Conservation (phyloP, 2,113 vertebrate species). For the Halichoeres trimaculatus region DNA sequence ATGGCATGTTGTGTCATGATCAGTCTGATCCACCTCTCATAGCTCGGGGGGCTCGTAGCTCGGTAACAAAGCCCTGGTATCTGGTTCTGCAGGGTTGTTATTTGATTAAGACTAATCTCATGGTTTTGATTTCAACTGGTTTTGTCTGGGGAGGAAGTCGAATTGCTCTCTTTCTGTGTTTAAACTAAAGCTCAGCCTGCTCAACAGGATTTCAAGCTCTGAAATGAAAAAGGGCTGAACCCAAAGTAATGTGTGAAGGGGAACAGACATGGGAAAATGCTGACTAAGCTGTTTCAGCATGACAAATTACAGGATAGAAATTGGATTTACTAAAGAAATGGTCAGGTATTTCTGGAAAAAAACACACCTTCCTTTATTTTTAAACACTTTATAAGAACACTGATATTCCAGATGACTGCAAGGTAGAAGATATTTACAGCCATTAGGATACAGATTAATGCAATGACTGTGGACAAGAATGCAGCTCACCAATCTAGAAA, state of each 20-base stretch:
- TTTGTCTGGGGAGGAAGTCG: constrained; percentile 62
- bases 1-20: constrained; percentile 72
- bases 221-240: constrained; percentile 50
- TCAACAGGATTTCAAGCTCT: constrained; percentile 67
- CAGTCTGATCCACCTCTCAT: constrained; percentile 54
- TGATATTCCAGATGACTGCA: neutral
- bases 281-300: constrained; percentile 19
- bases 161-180: constrained; percentile 51
- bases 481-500: no score
- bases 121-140: constrained; percentile 73
- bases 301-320: constrained; percentile 3
- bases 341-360: constrained; percentile 5
- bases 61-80: constrained; percentile 66
- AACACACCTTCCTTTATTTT: neutral
- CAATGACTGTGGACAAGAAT: no score
- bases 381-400: neutral
- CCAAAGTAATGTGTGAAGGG: constrained; percentile 27
- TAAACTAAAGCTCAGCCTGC: constrained; percentile 67
- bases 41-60: constrained; percentile 42
- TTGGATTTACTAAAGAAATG: neutral
- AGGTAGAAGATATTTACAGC: no score
- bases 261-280: constrained; percentile 40
- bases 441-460: no score
- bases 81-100: constrained; percentile 68
- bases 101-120: constrained; percentile 74